Conservation (phyloP, 1,140 invertebrate species). For the Drosophila auraria region DNA sequence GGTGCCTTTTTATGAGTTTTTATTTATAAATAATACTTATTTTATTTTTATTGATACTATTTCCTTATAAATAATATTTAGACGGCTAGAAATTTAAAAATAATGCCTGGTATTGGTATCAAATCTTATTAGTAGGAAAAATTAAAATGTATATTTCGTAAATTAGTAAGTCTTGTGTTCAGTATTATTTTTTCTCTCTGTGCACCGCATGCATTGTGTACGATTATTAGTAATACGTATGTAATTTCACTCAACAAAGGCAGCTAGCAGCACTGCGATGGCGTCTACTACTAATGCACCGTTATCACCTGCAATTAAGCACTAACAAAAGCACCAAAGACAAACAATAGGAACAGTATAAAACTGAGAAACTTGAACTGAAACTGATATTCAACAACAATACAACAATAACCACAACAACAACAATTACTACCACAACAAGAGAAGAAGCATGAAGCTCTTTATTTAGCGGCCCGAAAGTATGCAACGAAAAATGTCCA, state of each 20-base stretch:
- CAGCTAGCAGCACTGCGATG: slow-evolving; percentile 38
- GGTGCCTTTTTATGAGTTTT: no score
- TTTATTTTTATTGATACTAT: no score
- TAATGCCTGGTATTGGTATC: no score
- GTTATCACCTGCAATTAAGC: slow-evolving; percentile 48
- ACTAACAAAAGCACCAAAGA: slow-evolving; percentile 42
- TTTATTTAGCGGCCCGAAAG: slow-evolving; percentile 28
- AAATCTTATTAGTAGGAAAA: no score
- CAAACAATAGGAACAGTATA: slow-evolving; percentile 7
- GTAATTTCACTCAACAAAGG: slow-evolving; percentile 32
- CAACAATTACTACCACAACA: not conserved
- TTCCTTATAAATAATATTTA: no score
- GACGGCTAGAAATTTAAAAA: no score
- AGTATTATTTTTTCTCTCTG: slow-evolving; percentile 6
- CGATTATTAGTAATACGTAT: slow-evolving; percentile 36
- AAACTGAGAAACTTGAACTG: not conserved
- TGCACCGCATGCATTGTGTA: slow-evolving; percentile 30
- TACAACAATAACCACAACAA: slow-evolving; percentile 1
- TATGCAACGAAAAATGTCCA: slow-evolving; percentile 53
- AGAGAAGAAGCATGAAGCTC: not conserved
- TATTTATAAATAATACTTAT: no score
- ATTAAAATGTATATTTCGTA: no score
- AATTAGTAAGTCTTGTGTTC: no score
- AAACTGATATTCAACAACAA: slow-evolving; percentile 12
- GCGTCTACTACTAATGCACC: slow-evolving; percentile 49